Percentiles rank a stretch among this genome's conserved stretches.
phyloP scores from a whole-genome alignment of 2,888 invertebrate species.

The Iselma pallidipennis region DNA sequence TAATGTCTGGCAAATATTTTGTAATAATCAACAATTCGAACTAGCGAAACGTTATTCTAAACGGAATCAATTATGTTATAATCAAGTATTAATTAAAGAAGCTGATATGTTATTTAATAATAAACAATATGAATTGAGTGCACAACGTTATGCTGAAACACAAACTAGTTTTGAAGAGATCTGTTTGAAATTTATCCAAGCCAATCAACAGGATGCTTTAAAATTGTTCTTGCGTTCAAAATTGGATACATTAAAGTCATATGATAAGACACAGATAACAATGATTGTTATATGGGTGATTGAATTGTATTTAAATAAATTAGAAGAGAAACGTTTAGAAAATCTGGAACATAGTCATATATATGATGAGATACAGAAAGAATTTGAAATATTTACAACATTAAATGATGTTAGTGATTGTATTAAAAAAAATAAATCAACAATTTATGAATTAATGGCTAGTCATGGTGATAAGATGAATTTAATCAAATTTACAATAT shows the following conservation, averaged over 20 bases:
- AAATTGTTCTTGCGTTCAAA: constrained; percentile 87
- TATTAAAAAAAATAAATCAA: constrained; percentile 77
- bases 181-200: constrained; percentile 85
- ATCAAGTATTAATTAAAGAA: constrained; percentile 84
- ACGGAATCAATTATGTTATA: constrained; percentile 78
- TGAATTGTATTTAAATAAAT: constrained; percentile 87
- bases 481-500: constrained; percentile 81
- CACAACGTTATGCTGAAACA: constrained; percentile 86
- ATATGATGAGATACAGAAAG: constrained; percentile 69
- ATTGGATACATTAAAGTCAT: constrained; percentile 69
- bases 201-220: constrained; percentile 78
- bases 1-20: constrained; percentile 87
- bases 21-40: constrained; percentile 83
- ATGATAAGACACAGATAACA: constrained; percentile 86
- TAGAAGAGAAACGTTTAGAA: constrained; percentile 71
- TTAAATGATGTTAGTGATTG: constrained; percentile 76
- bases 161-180: constrained; percentile 93
- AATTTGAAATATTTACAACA: constrained; percentile 77
- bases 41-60: constrained; percentile 83
- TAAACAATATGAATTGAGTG: constrained; percentile 80
- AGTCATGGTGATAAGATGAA: constrained; percentile 95
- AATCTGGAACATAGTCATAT: constrained; percentile 47
- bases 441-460: constrained; percentile 88
- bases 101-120: constrained; percentile 83
- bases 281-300: constrained; percentile 95